phyloP scores from a whole-genome alignment of 2,888 invertebrate species.

The Catocala nupta region DNA sequence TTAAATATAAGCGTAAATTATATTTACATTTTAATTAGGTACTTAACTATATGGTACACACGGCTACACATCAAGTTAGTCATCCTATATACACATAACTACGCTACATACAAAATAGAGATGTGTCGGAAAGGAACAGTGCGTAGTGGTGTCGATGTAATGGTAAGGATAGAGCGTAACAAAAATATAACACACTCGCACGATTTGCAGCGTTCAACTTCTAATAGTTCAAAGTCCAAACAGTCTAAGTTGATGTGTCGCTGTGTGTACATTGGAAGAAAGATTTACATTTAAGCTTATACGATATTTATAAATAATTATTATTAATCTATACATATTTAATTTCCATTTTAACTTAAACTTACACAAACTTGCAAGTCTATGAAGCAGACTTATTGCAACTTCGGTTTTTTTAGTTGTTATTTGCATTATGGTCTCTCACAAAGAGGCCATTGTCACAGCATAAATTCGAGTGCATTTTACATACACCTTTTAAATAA shows the following conservation, averaged over 20 bases:
- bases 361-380: slow-evolving; percentile 36
- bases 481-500: too few species aligned
- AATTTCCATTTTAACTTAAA: slow-evolving; percentile 40
- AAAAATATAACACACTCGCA: too few species aligned
- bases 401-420: slow-evolving; percentile 14
- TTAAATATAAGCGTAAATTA: slow-evolving; percentile 63
- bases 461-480: slow-evolving; percentile 4
- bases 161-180: too few species aligned
- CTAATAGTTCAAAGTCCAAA: too few species aligned
- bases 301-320: slow-evolving; percentile 47
- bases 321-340: slow-evolving; percentile 38
- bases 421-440: neutral
- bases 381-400: slow-evolving; percentile 21
- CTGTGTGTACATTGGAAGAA: slow-evolving; percentile 48
- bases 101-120: too few species aligned
- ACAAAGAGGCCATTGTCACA: neutral
- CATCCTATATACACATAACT: too few species aligned
- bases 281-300: slow-evolving; percentile 36
- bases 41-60: slow-evolving; percentile 46
- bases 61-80: too few species aligned
- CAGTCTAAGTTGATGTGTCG: too few species aligned
- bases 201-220: too few species aligned
- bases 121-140: too few species aligned
- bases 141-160: too few species aligned
- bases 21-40: slow-evolving; percentile 61